phyloP scores from a whole-genome alignment of 2,888 invertebrate species.

The Macaria liturata region DNA sequence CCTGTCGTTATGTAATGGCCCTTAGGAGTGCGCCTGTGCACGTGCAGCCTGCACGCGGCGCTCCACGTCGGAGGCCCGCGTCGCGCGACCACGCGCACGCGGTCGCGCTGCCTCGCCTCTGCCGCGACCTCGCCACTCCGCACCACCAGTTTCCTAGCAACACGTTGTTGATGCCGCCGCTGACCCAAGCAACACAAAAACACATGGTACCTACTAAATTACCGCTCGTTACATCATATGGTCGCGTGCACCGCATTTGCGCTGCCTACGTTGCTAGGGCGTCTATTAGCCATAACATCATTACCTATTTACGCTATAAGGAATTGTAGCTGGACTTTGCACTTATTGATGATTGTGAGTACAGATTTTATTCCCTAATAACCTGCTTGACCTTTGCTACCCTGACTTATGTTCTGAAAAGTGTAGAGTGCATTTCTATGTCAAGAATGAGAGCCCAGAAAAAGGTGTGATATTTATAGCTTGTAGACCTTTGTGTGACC shows the following conservation, averaged over 20 bases:
- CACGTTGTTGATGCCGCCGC: constrained; percentile 78
- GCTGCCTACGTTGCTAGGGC: constrained; percentile 64
- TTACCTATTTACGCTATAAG: constrained; percentile 37
- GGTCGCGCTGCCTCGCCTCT: constrained; percentile 37
- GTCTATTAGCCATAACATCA: constrained; percentile 56
- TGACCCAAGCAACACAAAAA: constrained; percentile 78
- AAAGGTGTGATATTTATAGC: constrained; percentile 45
- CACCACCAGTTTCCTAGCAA: constrained; percentile 78
- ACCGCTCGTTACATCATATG: constrained; percentile 73
- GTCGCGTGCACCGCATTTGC: constrained; percentile 54
- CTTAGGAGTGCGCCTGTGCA: constrained; percentile 59
- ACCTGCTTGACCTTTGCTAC: constrained; percentile 30
- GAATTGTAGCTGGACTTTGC: constrained; percentile 38
- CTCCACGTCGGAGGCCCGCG: constrained; percentile 71
- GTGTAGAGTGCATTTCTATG: constrained; percentile 1
- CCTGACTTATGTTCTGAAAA: constrained; percentile 16
- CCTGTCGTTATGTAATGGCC: constrained; percentile 74
- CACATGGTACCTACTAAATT: constrained; percentile 59
- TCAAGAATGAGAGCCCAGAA: constrained; percentile 12
- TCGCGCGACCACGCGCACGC: constrained; percentile 46
- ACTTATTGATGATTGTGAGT: constrained; percentile 33
- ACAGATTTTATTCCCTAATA: constrained; percentile 14
- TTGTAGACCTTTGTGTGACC: constrained; percentile 67
- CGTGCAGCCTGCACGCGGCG: constrained; percentile 74
- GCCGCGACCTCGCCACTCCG: constrained; percentile 14